Evolutionary conservation across 2,797 vertebrate genomes (phyloP), one percentile per base, ranked within the genome.

Genomic region (Heteromormyrus szaboi): DNA sequence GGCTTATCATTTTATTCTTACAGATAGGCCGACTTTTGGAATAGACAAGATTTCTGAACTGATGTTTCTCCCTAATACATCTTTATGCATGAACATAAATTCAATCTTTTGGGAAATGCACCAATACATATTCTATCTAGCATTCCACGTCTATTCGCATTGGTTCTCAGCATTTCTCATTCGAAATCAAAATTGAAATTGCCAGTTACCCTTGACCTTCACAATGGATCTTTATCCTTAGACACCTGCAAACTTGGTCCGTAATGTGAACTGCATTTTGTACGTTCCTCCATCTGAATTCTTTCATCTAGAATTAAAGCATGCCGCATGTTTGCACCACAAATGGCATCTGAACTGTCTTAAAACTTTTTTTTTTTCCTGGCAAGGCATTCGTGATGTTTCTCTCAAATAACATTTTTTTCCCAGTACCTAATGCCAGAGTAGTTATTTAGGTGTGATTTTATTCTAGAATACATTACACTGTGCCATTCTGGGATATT

Each of bases 121-220:
- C 33, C 72, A 79, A 79, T 79, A n/a, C 72, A 79, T 79, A 79
- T 79, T 79, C 72, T 79, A 44, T 44, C 12, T 79, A 79, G 37
- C 72, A 79, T 79, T 79, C 17, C 37, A 17, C 37, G 19, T 79
- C 72, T 19, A 44, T 79, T 19, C 6, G 37, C 72, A 6, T 79
- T 19, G 33, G 72, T 79, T 41, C 72, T 79, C 37, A 79, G 33
- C 17, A 79, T 79, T 79, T 41, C 37, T 44, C 72, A 79, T 79
- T 79, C 72, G 2, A 7, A 79, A 79, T 41, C 37, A 79, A 44
- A 79, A 79, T n/a, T 79, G 72, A 79, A 79, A 79, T 79, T 79
- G 72, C 37, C 72, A 79, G 72, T 88, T 79, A 88, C 65, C 48
- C 76, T 88, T 79, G 46, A 88, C 76, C 17, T 54, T 48, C 48